Evolutionary conservation across 2,113 vertebrate species (phyloP), one percentile per base, ranked within the genome.

Genomic region (Chascanopsetta lugubris): DNA sequence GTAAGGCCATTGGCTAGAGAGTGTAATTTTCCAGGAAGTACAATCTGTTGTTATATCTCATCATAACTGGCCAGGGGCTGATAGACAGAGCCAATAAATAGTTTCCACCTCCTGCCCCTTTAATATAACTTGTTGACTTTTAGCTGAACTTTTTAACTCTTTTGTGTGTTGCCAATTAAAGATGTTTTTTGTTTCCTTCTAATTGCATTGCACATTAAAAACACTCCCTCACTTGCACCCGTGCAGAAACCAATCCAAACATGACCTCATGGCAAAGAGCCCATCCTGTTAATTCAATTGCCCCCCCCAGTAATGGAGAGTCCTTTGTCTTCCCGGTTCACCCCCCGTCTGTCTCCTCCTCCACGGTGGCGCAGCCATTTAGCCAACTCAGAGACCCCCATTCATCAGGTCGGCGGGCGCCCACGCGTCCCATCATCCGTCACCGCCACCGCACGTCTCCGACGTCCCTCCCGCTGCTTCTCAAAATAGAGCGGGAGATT

Each of bases 361-460:
- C n/a, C 42, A 54, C 49, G 25, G 69, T 62, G 18, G 47, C 71
- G 51, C 45, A 59, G 66, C 69, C 77, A 81, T 85, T 89, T 75
- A 79, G 73, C 72, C 69, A 60, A 63, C 68, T 47, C 27, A 73
- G 72, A 80, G 53, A 61, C 50, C 47, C n/a, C 69, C 77, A 90
- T 90, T 77, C 72, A 87, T 91, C 83, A 90, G 74, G 58, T 32
- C 60, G 65, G 48, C 46, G 68, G 87, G 84, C 54, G 77, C 62
- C 69, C 67, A 81, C 56, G 21, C 70, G 75, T 73, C 72, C 43
- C 70, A 56, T 77, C 64, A 78, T 87, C 74, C 6, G 69, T 87
- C 88, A 66, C 42, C n/a, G 49, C 24, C 54, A 51, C 42, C 64
- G 54, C n/a, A 21, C n/a, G 2, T 48, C 60, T 26, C 32, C 12